Base-by-base conservation (phyloP, 2,797 vertebrate genomes). In the Neoniphon sammara region DNA sequence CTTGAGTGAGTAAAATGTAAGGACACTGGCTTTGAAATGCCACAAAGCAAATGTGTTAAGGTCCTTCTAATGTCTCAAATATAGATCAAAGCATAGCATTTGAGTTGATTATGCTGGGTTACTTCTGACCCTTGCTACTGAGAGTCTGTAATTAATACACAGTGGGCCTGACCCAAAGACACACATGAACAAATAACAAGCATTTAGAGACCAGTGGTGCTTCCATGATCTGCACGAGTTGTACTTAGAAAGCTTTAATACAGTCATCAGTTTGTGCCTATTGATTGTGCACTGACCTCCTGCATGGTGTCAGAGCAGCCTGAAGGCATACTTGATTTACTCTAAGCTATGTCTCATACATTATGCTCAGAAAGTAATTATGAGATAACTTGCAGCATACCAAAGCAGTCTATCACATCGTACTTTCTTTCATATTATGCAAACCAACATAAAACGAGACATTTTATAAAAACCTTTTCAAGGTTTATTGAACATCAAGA, bases 401-500 rank as follows among this genome's bases (percentile, higher is more conserved):
- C 46, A 47, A 46, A 42, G 44, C 15, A 15, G 14, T 46, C 15
- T 17, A 5, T 47, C 44, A 15, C 10, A 39, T 39, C 36, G 4
- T 14, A 12, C 12, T 42, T 4, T 42, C 14, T 11, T 5, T 53
- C 5, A n/a, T 20, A 1, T 44, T 4, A 59, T 9, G 5, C 1
- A 67, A 67, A 61, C 77, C 49, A 53, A 7, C 12, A 31, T 15
- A 20, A 31, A 58, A 15, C 4, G 14, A 8, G 30, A 42, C 21
- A 36, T 14, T 54, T 55, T 42, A 25, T 42, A 18, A 65, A 60
- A 54, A 30, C 20, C 18, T 49, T n/a, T 2, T 18, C 14, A 27
- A 25, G 11, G 14, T 85, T 84, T 89, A 83, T 84, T 83, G 10
- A 73, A 70, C 21, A 54, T 0, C 1, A 6, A 31, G 36, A 20